phyloP scores from a whole-genome alignment of 2,797 vertebrate genomes.

The Periophthalmus magnuspinnatus region DNA sequence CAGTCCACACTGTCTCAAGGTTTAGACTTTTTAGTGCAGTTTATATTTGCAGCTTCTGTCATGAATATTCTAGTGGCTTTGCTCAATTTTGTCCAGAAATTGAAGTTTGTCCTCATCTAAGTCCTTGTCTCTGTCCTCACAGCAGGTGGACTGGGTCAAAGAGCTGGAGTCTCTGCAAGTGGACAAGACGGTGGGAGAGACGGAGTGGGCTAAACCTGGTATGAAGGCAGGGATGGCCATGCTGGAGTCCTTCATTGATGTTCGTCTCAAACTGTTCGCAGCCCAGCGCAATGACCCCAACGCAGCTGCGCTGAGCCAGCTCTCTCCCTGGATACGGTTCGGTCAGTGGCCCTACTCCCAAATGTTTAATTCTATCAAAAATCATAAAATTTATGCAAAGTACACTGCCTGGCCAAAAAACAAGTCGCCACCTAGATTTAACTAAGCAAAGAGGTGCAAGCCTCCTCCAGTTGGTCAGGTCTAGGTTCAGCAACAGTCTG shows the following conservation, averaged over 20 bases:
- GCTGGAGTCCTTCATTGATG: constrained; percentile 83
- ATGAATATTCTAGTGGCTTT: constrained; percentile 33
- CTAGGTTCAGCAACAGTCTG: too few relatives aligned
- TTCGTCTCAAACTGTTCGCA: constrained; percentile 77
- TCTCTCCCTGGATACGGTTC: constrained; percentile 89
- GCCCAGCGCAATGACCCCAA: constrained; percentile 85
- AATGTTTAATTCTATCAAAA: not conserved
- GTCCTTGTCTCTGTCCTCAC: constrained; percentile 10
- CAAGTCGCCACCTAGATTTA: too few relatives aligned
- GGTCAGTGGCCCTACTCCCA: constrained; percentile 71
- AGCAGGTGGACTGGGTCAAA: constrained; percentile 83
- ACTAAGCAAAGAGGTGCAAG: too few relatives aligned
- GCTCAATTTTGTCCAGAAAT: constrained; percentile 15
- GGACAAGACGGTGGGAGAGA: constrained; percentile 77
- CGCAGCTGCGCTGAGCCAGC: constrained; percentile 80
- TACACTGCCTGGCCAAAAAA: too few relatives aligned
- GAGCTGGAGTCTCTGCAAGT: constrained; percentile 79
- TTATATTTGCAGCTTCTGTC: constrained; percentile 15
- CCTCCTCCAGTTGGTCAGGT: too few relatives aligned
- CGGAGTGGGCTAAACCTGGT: constrained; percentile 84
- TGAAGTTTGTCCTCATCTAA: constrained; percentile 16
- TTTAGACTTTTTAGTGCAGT: not conserved
- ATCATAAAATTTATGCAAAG: not conserved
- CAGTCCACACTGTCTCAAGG: not conserved
- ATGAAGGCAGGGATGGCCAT: constrained; percentile 71